Evolutionary conservation across 1,140 invertebrate genomes (phyloP), one percentile per base, ranked within the genome.

Genomic region (Listronotus oregonensis): DNA sequence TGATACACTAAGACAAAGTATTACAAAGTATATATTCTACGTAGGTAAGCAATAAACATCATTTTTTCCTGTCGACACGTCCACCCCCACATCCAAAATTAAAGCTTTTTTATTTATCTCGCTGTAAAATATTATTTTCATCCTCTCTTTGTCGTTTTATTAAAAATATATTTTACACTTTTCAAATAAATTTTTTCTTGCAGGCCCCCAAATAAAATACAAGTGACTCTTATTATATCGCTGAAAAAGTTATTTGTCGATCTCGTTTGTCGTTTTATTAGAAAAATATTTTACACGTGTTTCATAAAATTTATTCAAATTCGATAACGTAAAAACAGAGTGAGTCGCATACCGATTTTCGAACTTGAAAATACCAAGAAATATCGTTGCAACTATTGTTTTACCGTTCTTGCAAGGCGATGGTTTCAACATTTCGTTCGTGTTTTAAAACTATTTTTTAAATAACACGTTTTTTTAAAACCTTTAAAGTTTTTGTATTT

Each of bases 81-180:
- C 51, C 51, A 37, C 51, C 31, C 15, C 15, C 49, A 27, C 37
- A 18, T 37, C 12, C 27, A 15, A 54, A 39, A 54, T 54, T 54
- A 54, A 49, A 49, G 6, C 17, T 39, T 15, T 37, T n/a, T 54
- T 54, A 15, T 54, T 54, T 54, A 54, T 54, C n/a, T 15, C 31
- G 17, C 12, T 15, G 31, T 54, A 58, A 61, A 61, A 61, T 61
- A 61, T 61, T 40, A 51, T 59, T 59, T 59, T 49, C 43, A 43
- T 59, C 17, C 40, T 40, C 46, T 50, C 15, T 34, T 61, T 61
- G 58, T 61, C 58, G 50, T 61, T 61, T 61, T 61, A 61, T 61
- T 61, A 61, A 61, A 61, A 61, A 61, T 61, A 61, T 61, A 61
- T 61, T 61, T 61, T 61, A 61, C 46, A 61, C 58, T 47, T 40